Conservation (phyloP, 2,888 invertebrate genomes). For the Nebria brevicollis region DNA sequence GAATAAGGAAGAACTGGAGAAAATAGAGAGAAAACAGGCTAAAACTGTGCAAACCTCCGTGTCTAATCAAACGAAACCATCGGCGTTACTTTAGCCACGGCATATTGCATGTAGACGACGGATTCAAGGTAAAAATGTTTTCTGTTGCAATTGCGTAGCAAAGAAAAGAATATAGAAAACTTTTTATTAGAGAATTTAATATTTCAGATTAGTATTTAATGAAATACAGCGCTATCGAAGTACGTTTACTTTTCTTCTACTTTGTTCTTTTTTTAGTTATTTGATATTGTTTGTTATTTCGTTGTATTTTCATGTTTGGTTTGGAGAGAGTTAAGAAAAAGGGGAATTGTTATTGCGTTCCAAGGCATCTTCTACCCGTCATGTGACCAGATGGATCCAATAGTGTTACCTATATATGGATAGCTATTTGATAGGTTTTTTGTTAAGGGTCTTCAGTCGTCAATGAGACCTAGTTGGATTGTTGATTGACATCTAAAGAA, state of each 20-base stretch:
- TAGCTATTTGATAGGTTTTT: background rate
- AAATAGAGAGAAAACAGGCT: background rate
- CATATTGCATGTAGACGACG: background rate
- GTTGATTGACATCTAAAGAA: background rate
- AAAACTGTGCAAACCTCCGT: background rate
- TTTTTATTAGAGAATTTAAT: background rate
- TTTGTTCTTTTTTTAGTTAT: background rate
- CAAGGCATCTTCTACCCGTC: background rate
- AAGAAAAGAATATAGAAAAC: background rate
- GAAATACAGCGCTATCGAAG: background rate
- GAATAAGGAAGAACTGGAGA: background rate
- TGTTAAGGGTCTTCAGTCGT: background rate
- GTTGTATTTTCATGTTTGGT: background rate
- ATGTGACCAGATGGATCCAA: background rate
- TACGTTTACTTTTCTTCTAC: background rate
- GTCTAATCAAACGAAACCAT: background rate
- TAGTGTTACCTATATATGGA: background rate
- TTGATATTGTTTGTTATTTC: background rate
- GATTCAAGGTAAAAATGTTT: background rate
- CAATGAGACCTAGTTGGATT: background rate
- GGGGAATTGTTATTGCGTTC: background rate
- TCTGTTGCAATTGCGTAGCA: background rate
- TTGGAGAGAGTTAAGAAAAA: background rate
- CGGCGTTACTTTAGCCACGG: background rate
- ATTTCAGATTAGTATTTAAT: background rate